These are phyloP conservation scores for Taxidea taxus DNA, from an alignment of 2,113 vertebrate genomes.

Conservation along the genomic window DNA sequence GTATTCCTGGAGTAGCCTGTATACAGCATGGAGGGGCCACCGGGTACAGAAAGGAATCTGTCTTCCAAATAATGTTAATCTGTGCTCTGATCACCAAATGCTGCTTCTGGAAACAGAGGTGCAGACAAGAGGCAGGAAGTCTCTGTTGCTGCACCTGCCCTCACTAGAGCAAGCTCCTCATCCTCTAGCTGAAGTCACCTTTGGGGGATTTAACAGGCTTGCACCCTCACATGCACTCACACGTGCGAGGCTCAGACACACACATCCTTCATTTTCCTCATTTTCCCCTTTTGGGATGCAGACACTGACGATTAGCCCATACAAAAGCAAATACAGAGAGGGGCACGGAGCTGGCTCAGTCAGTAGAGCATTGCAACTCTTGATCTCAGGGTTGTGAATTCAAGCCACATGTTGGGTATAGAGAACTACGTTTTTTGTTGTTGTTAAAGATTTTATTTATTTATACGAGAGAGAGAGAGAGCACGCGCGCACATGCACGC, in stretches of 20 bases:
- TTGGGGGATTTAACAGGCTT: neutral
- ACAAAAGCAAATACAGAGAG: neutral
- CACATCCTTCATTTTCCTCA: neutral
- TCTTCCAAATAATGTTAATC: neutral
- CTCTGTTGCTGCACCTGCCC: neutral
- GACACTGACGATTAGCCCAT: neutral
- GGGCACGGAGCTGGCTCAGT: neutral
- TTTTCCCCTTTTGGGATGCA: neutral
- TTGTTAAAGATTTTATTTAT: neutral
- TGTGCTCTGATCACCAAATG: neutral
- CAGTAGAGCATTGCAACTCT: neutral
- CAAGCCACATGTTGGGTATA: neutral
- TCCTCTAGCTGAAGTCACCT: neutral
- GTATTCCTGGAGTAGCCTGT: neutral
- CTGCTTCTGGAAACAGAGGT: neutral
- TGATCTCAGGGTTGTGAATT: neutral
- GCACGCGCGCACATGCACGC: too few relatives aligned
- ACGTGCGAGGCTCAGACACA: rapidly evolving
- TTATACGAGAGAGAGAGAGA: neutral
- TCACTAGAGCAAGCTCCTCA: neutral
- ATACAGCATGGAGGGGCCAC: neutral
- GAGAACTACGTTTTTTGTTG: neutral
- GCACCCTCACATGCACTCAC: neutral
- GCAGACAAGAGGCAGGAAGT: neutral
- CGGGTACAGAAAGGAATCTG: neutral